Conservation (phyloP, 2,797 vertebrate genomes). For the Cichlasoma orientale region DNA sequence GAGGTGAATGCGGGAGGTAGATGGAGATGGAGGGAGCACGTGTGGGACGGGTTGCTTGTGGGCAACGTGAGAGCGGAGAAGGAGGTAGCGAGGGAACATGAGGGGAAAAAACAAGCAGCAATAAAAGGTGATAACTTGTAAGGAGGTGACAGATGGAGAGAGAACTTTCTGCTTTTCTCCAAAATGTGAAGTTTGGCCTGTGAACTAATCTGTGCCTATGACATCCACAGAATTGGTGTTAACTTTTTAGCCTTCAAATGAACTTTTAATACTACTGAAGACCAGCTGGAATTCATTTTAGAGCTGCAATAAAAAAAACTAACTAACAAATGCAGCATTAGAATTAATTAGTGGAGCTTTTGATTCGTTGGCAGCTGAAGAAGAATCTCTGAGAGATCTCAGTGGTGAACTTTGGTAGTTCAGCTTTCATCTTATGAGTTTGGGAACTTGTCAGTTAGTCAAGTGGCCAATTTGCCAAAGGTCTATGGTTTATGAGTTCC, state of each 20-base stretch:
- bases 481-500: background rate
- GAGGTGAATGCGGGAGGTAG: background rate
- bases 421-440: background rate
- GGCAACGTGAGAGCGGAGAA: conserved; percentile 21
- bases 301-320: too few relatives aligned
- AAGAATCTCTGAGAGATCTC: background rate
- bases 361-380: too few relatives aligned
- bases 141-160: background rate
- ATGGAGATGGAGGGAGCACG: background rate
- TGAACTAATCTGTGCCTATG: accelerated
- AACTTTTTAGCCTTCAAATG: too few relatives aligned
- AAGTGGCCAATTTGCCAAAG: background rate
- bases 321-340: too few relatives aligned
- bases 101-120: background rate
- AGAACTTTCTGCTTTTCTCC: background rate
- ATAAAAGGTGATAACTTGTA: background rate
- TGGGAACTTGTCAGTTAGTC: background rate
- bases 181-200: background rate
- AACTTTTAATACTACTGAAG: too few relatives aligned
- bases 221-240: background rate
- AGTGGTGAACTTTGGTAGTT: background rate
- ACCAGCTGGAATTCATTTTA: too few relatives aligned
- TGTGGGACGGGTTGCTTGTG: conserved; percentile 2
- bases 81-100: background rate
- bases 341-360: too few relatives aligned